These are phyloP conservation scores for Melinaea marsaeus DNA, from an alignment of 2,888 invertebrate species.

Conservation along the genomic window DNA sequence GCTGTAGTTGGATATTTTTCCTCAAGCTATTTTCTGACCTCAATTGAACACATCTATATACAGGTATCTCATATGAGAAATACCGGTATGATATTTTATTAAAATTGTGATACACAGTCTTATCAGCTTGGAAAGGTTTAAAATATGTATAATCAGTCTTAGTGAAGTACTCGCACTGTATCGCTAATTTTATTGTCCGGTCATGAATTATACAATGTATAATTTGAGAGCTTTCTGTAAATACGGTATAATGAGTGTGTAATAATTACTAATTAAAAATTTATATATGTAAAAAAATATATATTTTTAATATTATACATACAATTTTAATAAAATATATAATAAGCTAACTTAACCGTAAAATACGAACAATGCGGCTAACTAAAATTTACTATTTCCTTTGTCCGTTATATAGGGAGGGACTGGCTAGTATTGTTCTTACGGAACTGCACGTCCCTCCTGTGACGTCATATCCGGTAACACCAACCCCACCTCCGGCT, in stretches of 20 bases:
- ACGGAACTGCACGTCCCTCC: constrained; percentile 53
- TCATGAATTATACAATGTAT: constrained; percentile 15
- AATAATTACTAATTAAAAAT: too few relatives aligned
- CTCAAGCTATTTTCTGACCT: too few relatives aligned
- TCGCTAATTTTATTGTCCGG: constrained; percentile 29
- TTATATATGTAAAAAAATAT: background rate
- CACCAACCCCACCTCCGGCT: constrained; percentile 50
- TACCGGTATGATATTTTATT: too few relatives aligned
- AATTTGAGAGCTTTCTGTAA: background rate
- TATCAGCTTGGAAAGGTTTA: background rate
- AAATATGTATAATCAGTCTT: background rate
- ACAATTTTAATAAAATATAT: background rate
- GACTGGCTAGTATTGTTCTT: constrained; percentile 48
- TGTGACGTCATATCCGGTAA: constrained; percentile 62
- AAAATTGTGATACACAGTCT: background rate
- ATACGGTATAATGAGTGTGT: background rate
- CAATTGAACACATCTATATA: too few relatives aligned
- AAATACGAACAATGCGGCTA: constrained; percentile 10
- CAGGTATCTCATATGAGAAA: too few relatives aligned
- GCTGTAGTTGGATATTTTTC: too few relatives aligned
- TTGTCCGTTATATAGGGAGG: constrained; percentile 24
- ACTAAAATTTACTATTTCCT: constrained; percentile 26
- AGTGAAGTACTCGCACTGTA: constrained; percentile 18
- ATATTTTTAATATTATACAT: too few relatives aligned
- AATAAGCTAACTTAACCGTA: background rate